Conservation (phyloP, 2,797 vertebrate species). For the Gambelia wislizenii region DNA sequence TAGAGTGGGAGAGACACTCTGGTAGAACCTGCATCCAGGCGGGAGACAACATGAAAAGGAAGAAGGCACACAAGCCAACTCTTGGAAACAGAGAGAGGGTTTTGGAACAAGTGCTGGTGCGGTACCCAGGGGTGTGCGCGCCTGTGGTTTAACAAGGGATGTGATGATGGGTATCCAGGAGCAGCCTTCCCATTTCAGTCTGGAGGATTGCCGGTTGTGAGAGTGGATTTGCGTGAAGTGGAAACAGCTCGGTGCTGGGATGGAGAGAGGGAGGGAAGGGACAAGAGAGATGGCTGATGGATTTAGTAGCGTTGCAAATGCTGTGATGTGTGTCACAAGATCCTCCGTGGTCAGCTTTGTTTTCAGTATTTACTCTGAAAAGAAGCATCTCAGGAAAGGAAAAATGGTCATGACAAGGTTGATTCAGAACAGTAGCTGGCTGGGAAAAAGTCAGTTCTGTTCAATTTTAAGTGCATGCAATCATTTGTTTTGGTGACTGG, state of each 20-base stretch:
- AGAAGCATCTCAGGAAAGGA: background rate
- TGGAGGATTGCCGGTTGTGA: background rate
- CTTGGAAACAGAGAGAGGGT: background rate
- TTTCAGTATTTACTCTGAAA: background rate
- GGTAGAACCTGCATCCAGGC: background rate
- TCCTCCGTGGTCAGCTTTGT: background rate
- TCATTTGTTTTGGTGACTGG: background rate
- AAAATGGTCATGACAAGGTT: background rate
- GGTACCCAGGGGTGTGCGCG: background rate
- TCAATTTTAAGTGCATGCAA: background rate
- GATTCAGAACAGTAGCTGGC: no score
- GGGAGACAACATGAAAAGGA: no score
- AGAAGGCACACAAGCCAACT: no score
- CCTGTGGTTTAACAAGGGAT: background rate
- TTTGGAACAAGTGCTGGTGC: background rate
- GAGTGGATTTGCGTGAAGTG: background rate
- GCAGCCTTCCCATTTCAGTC: no score
- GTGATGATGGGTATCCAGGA: background rate
- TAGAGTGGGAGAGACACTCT: background rate
- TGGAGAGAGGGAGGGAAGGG: background rate
- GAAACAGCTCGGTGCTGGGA: background rate
- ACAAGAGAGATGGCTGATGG: background rate
- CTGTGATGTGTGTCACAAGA: background rate
- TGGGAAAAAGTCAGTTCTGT: background rate
- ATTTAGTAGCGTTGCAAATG: background rate